A percentile compares a stretch with the other conserved stretches of the same genome.
Evolutionary conservation across 2,113 vertebrate species (phyloP).

Genomic region (Varanus komodoensis): DNA sequence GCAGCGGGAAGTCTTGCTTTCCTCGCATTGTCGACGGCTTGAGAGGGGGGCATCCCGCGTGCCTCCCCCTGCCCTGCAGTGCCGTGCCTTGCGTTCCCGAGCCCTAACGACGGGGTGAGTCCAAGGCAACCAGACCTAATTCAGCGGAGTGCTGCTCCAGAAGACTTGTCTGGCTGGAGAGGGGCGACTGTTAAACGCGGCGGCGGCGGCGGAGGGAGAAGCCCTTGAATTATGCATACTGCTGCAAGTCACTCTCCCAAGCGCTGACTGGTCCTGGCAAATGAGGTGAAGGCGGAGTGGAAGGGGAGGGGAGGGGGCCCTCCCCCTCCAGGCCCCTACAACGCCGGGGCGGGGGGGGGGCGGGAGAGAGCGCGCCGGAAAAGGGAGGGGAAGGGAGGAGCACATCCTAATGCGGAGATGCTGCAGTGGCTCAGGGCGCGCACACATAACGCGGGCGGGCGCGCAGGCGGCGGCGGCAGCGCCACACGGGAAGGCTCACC

Average conservation of each 20-base stretch:
- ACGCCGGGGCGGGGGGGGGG: slow-evolving; percentile 58
- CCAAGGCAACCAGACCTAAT: not conserved
- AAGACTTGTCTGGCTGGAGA: not conserved
- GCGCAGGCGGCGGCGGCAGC: slow-evolving; percentile 4
- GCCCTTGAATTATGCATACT: slow-evolving; percentile 63
- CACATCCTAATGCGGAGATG: slow-evolving; percentile 85
- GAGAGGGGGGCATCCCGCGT: not conserved
- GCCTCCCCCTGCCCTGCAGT: too few species aligned
- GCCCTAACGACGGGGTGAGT: not conserved
- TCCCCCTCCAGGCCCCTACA: not conserved
- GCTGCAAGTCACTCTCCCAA: slow-evolving; percentile 45
- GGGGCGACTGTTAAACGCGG: slow-evolving; percentile 20
- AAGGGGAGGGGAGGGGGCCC: not conserved
- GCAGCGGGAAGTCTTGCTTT: not conserved
- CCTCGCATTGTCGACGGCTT: too few species aligned
- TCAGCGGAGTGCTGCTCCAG: not conserved
- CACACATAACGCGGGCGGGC: slow-evolving; percentile 69
- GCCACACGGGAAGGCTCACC: slow-evolving; percentile 26
- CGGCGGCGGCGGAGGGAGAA: slow-evolving; percentile 5
- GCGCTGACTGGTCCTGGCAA: slow-evolving; percentile 69
- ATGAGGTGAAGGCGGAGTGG: slow-evolving; percentile 65
- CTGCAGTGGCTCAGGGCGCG: slow-evolving; percentile 80
- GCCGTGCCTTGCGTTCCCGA: not conserved
- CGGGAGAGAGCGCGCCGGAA: slow-evolving; percentile 61
- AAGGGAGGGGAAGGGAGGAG: slow-evolving; percentile 80